Percentiles rank a stretch among this genome's conserved stretches.
phyloP scores from a whole-genome alignment of 2,113 vertebrate species.

The Nothobranchius furzeri region DNA sequence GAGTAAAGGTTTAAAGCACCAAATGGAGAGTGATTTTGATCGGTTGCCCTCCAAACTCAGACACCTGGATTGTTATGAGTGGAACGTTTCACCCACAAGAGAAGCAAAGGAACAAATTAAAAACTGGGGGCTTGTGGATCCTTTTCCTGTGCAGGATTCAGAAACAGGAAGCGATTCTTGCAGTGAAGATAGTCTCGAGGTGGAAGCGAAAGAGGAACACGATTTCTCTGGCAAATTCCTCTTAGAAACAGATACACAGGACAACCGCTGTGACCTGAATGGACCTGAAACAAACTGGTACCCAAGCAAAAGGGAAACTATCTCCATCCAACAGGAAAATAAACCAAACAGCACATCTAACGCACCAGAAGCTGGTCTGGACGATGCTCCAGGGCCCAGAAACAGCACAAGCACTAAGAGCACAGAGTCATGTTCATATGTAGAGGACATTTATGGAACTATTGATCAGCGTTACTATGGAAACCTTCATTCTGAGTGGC shows the following conservation, averaged over 20 bases:
- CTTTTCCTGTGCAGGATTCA: constrained; percentile 10
- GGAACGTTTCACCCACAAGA: neutral
- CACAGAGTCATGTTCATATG: constrained; percentile 10
- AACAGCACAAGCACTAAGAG: neutral
- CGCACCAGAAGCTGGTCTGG: neutral
- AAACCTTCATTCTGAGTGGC: constrained; percentile 52
- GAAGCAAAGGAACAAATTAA: constrained; percentile 7
- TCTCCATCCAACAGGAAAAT: neutral
- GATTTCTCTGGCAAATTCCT: neutral
- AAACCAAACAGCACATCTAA: neutral
- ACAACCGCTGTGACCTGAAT: neutral
- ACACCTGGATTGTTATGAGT: constrained; percentile 6
- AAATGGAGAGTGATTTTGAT: constrained; percentile 6
- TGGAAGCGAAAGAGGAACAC: constrained; percentile 31
- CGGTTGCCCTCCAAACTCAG: constrained; percentile 17
- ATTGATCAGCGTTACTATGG: constrained; percentile 42
- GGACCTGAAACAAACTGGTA: neutral
- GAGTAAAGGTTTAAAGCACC: neutral
- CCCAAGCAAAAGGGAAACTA: neutral
- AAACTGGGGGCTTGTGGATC: neutral
- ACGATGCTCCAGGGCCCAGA: constrained; percentile 5
- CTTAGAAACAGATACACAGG: constrained; percentile 5
- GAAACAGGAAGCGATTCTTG: constrained; percentile 7
- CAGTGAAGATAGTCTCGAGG: neutral
- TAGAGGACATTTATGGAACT: neutral